A percentile compares a stretch with the other conserved stretches of the same genome.
Conservation (phyloP, 1,140 invertebrate species). For the Teleogryllus occipitalis region DNA sequence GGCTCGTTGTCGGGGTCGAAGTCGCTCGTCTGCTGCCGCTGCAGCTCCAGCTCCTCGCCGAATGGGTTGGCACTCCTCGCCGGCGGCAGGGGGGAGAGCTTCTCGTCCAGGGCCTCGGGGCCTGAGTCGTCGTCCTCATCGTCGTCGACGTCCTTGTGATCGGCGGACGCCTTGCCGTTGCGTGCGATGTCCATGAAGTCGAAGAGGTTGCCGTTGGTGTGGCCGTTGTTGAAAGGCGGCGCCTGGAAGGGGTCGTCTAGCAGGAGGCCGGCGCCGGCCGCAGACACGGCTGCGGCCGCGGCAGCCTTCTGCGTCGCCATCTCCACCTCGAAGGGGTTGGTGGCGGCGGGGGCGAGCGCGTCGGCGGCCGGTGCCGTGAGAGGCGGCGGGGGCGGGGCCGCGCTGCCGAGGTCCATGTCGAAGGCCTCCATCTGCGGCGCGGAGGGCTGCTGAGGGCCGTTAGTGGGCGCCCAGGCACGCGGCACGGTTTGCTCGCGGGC, state of each 20-base stretch:
- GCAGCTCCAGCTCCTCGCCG: constrained; percentile 27
- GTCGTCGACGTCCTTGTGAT: constrained; percentile 39
- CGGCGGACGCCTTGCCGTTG: constrained; percentile 27
- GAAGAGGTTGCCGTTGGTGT: constrained; percentile 6
- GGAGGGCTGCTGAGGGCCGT: not conserved
- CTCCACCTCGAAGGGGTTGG: not conserved
- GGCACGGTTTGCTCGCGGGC: constrained; percentile 11
- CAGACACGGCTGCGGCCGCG: not conserved
- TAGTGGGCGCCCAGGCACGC: no score
- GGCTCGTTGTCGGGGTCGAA: constrained; percentile 27
- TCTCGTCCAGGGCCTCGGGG: constrained; percentile 45
- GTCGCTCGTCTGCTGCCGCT: constrained; percentile 29
- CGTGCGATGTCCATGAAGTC: constrained; percentile 4
- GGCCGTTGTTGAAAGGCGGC: constrained; percentile 23
- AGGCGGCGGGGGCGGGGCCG: not conserved
- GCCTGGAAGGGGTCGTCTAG: not conserved
- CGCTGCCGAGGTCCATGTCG: constrained; percentile 12
- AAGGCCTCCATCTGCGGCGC: not conserved
- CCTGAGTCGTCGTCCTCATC: constrained; percentile 38
- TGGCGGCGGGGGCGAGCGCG: constrained; percentile 20
- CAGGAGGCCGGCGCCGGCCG: constrained; percentile 14
- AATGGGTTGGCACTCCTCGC: constrained; percentile 17
- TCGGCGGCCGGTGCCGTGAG: no score
- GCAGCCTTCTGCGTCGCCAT: not conserved
- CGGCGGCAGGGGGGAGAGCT: constrained; percentile 14